Evolutionary conservation across 1,140 invertebrate genomes (phyloP).

Genomic region (Alviniconcha marisindica): DNA sequence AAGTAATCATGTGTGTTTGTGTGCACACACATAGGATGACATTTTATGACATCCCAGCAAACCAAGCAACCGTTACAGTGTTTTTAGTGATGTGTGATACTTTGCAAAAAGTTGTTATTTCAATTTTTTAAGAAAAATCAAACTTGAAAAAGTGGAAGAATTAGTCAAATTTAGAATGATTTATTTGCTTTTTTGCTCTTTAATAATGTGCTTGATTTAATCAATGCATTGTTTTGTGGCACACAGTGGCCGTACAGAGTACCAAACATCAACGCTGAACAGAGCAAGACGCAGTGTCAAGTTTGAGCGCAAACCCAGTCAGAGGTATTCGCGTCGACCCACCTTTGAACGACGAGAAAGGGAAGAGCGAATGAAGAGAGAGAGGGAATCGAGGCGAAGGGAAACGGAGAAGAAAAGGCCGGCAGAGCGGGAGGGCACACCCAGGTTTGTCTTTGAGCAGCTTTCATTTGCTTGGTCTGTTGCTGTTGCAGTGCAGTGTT

Average conservation of each 20-base stretch:
- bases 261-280: constrained; percentile 93
- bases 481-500: too few relatives aligned
- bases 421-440: constrained; percentile 41
- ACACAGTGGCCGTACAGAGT: constrained; percentile 92
- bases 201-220: too few relatives aligned
- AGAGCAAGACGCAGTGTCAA: constrained; percentile 92
- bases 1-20: too few relatives aligned
- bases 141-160: neutral
- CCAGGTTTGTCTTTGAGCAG: neutral
- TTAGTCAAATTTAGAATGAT: too few relatives aligned
- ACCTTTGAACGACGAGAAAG: constrained; percentile 73
- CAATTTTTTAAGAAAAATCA: too few relatives aligned
- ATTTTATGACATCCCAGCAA: too few relatives aligned
- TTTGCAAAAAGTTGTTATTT: too few relatives aligned
- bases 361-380: constrained; percentile 60
- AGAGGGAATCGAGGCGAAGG: constrained; percentile 49
- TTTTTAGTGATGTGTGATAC: too few relatives aligned
- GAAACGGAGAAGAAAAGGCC: constrained; percentile 48
- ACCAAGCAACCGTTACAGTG: too few relatives aligned
- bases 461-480: neutral
- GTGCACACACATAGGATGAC: too few relatives aligned
- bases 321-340: constrained; percentile 92
- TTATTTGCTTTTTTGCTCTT: too few relatives aligned
- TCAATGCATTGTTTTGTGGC: too few relatives aligned
- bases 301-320: constrained; percentile 96